Evolutionary conservation across 1,140 invertebrate genomes (phyloP).

Genomic region (Pseudomyrmex sp.): DNA sequence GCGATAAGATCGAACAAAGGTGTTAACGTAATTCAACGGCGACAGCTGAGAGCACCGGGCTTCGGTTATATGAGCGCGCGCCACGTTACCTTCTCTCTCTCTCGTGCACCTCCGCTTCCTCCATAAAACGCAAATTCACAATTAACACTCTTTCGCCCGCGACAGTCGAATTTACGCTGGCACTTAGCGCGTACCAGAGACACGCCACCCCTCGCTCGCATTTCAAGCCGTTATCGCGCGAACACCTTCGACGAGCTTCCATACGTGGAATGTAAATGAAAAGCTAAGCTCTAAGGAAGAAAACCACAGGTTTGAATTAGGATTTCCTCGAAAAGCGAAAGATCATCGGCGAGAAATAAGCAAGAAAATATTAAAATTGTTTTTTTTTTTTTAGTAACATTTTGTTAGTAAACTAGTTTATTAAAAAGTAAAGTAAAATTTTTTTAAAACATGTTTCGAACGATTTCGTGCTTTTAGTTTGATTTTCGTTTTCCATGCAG

Average conservation of each 20-base stretch:
- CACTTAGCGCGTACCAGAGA: slow-evolving; percentile 59
- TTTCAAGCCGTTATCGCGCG: slow-evolving; percentile 32
- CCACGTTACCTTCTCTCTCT: slow-evolving; percentile 17
- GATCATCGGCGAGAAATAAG: not conserved
- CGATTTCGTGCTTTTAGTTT: not conserved
- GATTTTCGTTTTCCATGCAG: not conserved
- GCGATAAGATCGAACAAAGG: slow-evolving; percentile 75
- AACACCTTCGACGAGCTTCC: slow-evolving; percentile 17
- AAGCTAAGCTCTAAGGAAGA: too few species aligned
- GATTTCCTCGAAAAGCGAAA: too few species aligned
- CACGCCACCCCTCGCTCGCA: slow-evolving; percentile 22
- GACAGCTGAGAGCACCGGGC: slow-evolving; percentile 71
- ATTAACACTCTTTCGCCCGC: slow-evolving; percentile 72
- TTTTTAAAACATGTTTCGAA: not conserved
- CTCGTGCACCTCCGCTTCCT: slow-evolving; percentile 66
- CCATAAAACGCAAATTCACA: slow-evolving; percentile 79
- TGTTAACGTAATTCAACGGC: slow-evolving; percentile 74
- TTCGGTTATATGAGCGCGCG: slow-evolving; percentile 20
- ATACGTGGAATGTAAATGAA: not conserved
- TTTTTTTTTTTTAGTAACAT: not conserved
- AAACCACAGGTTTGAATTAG: not conserved
- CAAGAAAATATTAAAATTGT: not conserved
- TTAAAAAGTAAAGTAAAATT: not conserved
- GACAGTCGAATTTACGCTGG: slow-evolving; percentile 66
- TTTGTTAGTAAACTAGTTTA: not conserved